Percentiles rank a stretch among this genome's conserved stretches.
Evolutionary conservation across 2,797 vertebrate genomes (phyloP).

Genomic region (Manis javanica): DNA sequence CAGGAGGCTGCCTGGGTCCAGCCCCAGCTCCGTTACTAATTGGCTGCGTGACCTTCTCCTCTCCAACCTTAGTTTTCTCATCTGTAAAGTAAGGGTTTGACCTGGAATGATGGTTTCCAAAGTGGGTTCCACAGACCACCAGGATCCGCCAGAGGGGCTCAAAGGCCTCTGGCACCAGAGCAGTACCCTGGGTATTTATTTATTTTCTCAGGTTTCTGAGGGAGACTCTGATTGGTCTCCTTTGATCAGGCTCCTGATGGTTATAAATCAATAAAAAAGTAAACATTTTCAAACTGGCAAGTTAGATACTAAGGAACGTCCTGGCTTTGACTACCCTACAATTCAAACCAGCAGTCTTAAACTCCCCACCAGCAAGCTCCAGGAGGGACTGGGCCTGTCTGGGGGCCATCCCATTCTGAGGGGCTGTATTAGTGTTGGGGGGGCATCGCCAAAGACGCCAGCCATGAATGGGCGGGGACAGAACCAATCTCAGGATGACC

Average conservation of each 20-base stretch:
- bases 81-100: neutral
- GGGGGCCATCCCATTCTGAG: neutral
- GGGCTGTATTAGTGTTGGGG: neutral
- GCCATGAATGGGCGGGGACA: neutral
- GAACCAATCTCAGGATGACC: neutral
- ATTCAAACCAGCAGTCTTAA: neutral
- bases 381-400: neutral
- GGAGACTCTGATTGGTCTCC: neutral
- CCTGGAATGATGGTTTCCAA: neutral
- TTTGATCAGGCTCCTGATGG: neutral
- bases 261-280: neutral
- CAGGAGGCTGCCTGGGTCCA: neutral
- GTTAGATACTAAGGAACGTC: neutral
- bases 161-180: neutral
- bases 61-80: neutral
- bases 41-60: neutral
- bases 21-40: neutral
- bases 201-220: neutral
- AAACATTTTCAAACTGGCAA: neutral
- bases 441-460: neutral
- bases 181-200: neutral
- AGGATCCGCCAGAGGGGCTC: neutral
- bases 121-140: neutral
- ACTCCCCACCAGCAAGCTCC: too few relatives aligned
- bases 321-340: neutral